Evolutionary conservation across 2,113 vertebrate species (phyloP).

Genomic region (Pygoscelis adeliae): DNA sequence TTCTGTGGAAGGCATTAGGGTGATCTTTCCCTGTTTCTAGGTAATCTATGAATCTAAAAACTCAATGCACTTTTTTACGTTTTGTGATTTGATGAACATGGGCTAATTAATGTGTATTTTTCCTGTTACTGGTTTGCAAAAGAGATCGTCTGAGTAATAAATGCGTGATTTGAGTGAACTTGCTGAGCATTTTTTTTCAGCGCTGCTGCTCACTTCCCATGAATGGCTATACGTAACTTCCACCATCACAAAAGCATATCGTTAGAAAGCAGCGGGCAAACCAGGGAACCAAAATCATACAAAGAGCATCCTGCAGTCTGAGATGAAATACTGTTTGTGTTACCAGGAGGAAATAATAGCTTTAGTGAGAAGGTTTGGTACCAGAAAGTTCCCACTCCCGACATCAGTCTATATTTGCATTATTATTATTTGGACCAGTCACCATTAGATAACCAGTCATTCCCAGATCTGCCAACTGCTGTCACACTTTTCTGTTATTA

Average conservation of each 20-base stretch:
- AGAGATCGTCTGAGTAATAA: not conserved
- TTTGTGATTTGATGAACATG: not conserved
- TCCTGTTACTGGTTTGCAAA: not conserved
- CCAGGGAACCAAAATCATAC: not conserved
- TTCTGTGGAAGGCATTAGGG: not conserved
- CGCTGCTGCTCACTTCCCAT: not conserved
- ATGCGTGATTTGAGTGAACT: not conserved
- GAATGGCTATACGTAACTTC: not conserved
- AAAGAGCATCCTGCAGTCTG: not conserved
- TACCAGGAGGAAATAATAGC: not conserved
- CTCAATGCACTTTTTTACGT: not conserved
- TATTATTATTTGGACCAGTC: not conserved
- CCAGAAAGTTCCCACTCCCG: not conserved
- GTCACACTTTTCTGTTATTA: not conserved
- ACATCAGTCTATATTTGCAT: not conserved
- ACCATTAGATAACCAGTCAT: not conserved
- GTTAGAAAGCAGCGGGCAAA: not conserved
- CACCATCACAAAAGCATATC: not conserved
- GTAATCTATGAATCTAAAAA: not conserved
- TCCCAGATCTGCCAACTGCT: not conserved
- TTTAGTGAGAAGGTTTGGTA: not conserved
- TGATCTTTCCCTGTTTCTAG: not conserved
- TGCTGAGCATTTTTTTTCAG: not conserved
- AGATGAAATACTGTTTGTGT: not conserved
- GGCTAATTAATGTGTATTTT: not conserved